Evolutionary conservation across 2,888 invertebrate species (phyloP), one percentile per base, ranked within the genome.

Genomic region (Apotomis betuletana): DNA sequence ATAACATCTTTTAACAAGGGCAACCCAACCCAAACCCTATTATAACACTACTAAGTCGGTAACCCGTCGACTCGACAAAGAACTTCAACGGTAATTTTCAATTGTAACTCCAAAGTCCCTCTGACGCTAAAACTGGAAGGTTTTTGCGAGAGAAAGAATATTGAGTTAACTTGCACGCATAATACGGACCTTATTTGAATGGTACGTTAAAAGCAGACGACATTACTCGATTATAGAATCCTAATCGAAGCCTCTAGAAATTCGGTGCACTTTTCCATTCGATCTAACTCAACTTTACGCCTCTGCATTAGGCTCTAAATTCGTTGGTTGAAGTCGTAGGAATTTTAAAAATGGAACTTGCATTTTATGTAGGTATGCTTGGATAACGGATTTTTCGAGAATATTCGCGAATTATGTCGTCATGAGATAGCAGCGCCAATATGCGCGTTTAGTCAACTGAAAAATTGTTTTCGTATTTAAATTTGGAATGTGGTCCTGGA

Each of bases 221-320:
- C 68, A 57, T 60, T 70, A 74, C 70, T 74, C 72, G 72, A 72
- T 70, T 71, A 74, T 60, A 68, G 71, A 71, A 74, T 67, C 70
- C 74, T 74, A 74, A 74, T 74, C 71, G 71, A 74, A 71, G 71
- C 57, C 58, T 63, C 38, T 61, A 73, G 69, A 70, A 27, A 68
- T 72, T 74, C 52, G 73, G 67, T 74, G 65, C 65, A 70, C 52
- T 63, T 70, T 61, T 51, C 4, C 15, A 55, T 3, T 36, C 12
- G 3, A 1, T 27, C 38, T 41, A 6, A 44, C 62, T 52, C 13
- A n/a, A 62, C 62, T 58, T 63, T 62, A 52, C 0, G 5, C 3
- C 2, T 1, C n/a, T 12, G 5, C 3, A 2, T 12, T 63, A 63
- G 38, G 38, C 62, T 72, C 54, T 4, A 13, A 49, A 54, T 63